A percentile compares a stretch with the other conserved stretches of the same genome.
These are phyloP conservation scores for Micromussa lordhowensis DNA, from an alignment of 92 coral and sea anemone genomes.

Conservation along the genomic window DNA sequence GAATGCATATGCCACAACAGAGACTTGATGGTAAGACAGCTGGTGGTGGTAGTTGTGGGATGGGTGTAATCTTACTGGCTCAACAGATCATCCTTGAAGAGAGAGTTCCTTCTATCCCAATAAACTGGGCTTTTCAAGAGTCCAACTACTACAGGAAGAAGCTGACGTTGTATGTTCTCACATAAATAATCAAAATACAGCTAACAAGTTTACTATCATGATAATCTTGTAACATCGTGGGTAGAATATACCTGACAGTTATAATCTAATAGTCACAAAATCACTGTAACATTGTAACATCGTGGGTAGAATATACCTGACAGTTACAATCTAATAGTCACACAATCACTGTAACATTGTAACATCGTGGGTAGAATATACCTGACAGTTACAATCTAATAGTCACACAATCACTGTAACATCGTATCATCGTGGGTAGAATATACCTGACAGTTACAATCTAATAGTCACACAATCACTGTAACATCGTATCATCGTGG, in stretches of 20 bases:
- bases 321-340: no score
- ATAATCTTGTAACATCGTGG: neutral
- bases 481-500: no score
- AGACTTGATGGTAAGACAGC: slow-evolving; percentile 29
- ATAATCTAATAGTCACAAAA: neutral
- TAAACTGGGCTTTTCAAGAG: slow-evolving; percentile 36
- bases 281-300: neutral
- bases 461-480: no score
- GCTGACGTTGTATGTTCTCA: slow-evolving; percentile 24
- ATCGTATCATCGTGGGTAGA: no score
- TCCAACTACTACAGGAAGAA: slow-evolving; percentile 36
- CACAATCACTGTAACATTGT: no score
- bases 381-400: no score
- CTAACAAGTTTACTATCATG: no score
- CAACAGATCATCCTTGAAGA: slow-evolving; percentile 17
- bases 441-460: no score
- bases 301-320: slow-evolving; percentile 28
- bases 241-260: slow-evolving; percentile 9
- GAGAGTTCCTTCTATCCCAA: slow-evolving; percentile 16
- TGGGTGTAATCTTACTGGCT: slow-evolving; percentile 24
- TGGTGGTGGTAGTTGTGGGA: slow-evolving; percentile 39
- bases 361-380: no score
- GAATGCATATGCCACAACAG: slow-evolving; percentile 24
- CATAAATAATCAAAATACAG: neutral
- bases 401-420: no score